Evolutionary conservation across 2,888 invertebrate genomes (phyloP).

Genomic region (Acronicta aceris): DNA sequence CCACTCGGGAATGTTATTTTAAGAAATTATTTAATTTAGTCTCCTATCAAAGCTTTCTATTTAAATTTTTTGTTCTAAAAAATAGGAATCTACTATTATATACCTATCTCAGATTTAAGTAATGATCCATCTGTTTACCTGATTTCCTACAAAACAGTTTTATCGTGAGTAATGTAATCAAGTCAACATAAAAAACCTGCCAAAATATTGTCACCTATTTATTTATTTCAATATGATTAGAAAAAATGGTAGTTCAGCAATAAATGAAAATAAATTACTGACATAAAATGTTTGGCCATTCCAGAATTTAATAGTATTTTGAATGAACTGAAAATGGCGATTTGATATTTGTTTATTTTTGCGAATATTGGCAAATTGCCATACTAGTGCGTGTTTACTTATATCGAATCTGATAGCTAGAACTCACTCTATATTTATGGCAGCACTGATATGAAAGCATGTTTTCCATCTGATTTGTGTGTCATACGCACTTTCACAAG

Average conservation of each 20-base stretch:
- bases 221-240: not conserved
- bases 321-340: conserved; percentile 22
- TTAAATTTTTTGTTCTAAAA: too few relatives aligned
- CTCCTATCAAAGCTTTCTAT: too few relatives aligned
- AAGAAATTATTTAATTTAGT: too few relatives aligned
- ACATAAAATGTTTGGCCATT: conserved; percentile 13
- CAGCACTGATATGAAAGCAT: conserved; percentile 4
- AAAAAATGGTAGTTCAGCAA: not conserved
- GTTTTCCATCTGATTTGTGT: conserved; percentile 2
- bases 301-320: conserved; percentile 20
- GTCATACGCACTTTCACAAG: not conserved
- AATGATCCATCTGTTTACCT: too few relatives aligned
- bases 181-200: too few relatives aligned
- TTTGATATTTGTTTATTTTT: conserved; percentile 8
- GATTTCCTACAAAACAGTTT: too few relatives aligned
- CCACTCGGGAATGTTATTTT: too few relatives aligned
- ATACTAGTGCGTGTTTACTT: conserved; percentile 4
- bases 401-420: conserved; percentile 7
- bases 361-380: conserved; percentile 27
- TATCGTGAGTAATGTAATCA: too few relatives aligned
- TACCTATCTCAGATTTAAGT: too few relatives aligned
- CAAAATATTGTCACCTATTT: too few relatives aligned
- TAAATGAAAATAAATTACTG: conserved; percentile 7
- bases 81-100: too few relatives aligned
- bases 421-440: conserved; percentile 22